Percentiles rank a stretch among this genome's conserved stretches.
These are phyloP conservation scores for Panthera uncia DNA, from an alignment of 2,113 vertebrate species.

Conservation along the genomic window DNA sequence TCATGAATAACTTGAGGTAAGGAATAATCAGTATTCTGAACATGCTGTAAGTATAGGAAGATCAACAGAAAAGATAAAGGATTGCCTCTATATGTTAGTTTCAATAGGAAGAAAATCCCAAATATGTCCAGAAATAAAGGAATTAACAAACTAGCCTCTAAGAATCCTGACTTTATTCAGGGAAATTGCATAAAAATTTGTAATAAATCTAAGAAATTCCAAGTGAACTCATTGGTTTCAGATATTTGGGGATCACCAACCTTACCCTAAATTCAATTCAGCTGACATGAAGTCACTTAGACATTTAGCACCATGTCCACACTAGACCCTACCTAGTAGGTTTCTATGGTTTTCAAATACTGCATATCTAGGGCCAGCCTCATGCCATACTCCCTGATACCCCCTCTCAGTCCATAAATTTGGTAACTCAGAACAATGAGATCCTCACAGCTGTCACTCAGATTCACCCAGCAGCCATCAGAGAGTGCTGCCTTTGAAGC, in stretches of 20 bases:
- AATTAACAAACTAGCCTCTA: background rate
- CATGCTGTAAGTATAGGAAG: background rate
- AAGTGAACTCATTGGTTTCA: background rate
- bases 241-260: background rate
- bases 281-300: background rate
- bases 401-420: background rate
- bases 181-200: background rate
- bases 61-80: background rate
- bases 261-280: background rate
- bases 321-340: background rate
- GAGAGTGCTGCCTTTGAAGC: background rate
- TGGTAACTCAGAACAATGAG: background rate
- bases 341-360: background rate
- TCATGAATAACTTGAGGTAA: background rate
- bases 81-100: slow-evolving; percentile 37
- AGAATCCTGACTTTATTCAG: background rate
- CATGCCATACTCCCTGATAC: background rate
- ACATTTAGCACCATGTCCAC: background rate
- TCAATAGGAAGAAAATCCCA: background rate
- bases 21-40: background rate
- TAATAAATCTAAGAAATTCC: slow-evolving; percentile 5
- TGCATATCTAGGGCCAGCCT: background rate
- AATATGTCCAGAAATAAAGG: background rate
- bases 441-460: background rate
- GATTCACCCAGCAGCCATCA: background rate